phyloP scores from a whole-genome alignment of 2,888 invertebrate species.

The Metellina segmentata region DNA sequence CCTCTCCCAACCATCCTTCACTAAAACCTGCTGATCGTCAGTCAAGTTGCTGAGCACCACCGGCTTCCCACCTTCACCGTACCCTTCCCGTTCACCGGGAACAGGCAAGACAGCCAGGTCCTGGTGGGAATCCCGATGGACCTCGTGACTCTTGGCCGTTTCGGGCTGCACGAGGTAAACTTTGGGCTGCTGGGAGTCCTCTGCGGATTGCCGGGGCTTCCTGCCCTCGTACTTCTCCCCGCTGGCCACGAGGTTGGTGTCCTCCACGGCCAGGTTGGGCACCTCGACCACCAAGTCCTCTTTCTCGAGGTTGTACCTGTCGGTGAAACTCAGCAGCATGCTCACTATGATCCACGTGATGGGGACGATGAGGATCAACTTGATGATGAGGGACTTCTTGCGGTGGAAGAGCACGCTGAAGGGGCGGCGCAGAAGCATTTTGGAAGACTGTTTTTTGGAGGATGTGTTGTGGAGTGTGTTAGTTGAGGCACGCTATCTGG shows the following conservation, averaged over 20 bases:
- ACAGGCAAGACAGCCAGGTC: conserved; percentile 78
- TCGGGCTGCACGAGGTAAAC: neutral
- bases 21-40: conserved; percentile 91
- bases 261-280: conserved; percentile 22
- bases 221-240: conserved; percentile 63
- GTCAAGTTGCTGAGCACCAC: conserved; percentile 92
- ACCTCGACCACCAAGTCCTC: conserved; percentile 15
- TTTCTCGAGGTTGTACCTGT: conserved; percentile 42
- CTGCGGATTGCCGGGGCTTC: conserved; percentile 55
- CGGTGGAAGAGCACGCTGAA: conserved; percentile 51
- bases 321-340: conserved; percentile 67
- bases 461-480: neutral
- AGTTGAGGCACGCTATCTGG: conserved; percentile 45
- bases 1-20: conserved; percentile 96
- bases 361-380: conserved; percentile 75
- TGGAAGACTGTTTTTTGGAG: conserved; percentile 47
- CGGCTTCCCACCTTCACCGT: conserved; percentile 93
- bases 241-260: conserved; percentile 13
- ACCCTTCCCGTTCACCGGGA: conserved; percentile 79
- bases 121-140: conserved; percentile 7
- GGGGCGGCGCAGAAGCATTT: conserved; percentile 25
- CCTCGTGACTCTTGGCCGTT: neutral
- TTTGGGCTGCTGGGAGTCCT: conserved; percentile 30
- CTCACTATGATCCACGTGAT: conserved; percentile 77
- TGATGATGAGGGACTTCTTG: conserved; percentile 73